Evolutionary conservation across 2,113 vertebrate species (phyloP).

Genomic region (Lagenorhynchus albirostris): DNA sequence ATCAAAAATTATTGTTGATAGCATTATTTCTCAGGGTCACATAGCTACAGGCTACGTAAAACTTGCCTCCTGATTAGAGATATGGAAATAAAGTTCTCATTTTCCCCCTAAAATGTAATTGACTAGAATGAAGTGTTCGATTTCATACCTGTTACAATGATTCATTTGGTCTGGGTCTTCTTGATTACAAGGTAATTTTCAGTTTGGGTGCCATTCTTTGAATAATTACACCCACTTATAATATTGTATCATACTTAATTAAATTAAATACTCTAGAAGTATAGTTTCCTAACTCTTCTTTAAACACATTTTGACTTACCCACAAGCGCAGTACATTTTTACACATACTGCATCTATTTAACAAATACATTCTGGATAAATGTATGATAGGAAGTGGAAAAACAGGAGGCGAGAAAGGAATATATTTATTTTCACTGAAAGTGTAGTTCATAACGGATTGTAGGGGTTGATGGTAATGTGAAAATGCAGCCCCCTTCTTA

Average conservation of each 20-base stretch:
- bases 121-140: background rate
- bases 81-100: background rate
- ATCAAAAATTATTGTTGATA: background rate
- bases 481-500: background rate
- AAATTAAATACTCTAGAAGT: background rate
- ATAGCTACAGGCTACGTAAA: background rate
- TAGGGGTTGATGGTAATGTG: background rate
- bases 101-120: background rate
- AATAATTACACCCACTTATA: background rate
- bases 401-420: background rate
- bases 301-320: slow-evolving; percentile 10
- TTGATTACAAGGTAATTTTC: background rate
- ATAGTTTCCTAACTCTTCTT: background rate
- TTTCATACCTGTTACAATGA: background rate
- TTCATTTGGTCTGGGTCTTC: background rate
- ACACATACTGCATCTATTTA: background rate
- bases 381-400: background rate
- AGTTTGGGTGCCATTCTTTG: background rate
- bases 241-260: background rate
- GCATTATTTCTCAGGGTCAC: background rate
- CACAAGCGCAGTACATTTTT: background rate
- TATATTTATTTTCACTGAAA: background rate
- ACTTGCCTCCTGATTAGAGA: background rate
- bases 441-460: background rate
- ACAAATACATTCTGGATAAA: background rate